These are phyloP conservation scores for Actinia equina DNA, from an alignment of 64 coral and sea anemone genomes.

Conservation along the genomic window DNA sequence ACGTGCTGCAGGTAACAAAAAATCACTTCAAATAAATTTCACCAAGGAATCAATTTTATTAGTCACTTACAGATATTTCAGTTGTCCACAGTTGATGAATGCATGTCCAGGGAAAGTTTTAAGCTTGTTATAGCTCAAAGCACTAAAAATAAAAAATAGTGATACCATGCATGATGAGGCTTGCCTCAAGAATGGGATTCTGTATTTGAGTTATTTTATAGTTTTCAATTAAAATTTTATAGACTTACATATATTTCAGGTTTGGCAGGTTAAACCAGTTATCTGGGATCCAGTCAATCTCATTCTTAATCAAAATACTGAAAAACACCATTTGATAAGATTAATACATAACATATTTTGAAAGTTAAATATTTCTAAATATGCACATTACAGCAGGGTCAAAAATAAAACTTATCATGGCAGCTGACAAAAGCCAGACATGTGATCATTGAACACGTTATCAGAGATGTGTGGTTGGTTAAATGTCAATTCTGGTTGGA, in stretches of 20 bases:
- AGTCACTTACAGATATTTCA: constrained; percentile 56
- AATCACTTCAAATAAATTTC: too few relatives aligned
- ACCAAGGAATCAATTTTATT: background rate
- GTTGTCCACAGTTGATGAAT: constrained; percentile 42
- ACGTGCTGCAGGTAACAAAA: too few relatives aligned
- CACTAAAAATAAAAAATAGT: constrained; percentile 5
- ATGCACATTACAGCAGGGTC: too few relatives aligned
- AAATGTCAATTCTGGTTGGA: too few relatives aligned
- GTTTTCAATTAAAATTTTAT: background rate
- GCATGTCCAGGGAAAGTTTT: constrained; percentile 42
- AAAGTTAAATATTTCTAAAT: background rate
- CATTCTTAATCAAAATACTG: constrained; percentile 55
- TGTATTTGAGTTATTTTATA: background rate
- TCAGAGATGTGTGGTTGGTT: too few relatives aligned
- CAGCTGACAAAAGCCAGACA: too few relatives aligned
- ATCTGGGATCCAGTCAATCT: constrained; percentile 60
- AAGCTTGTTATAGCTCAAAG: constrained; percentile 52
- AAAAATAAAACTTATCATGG: too few relatives aligned
- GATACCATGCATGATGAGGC: too few relatives aligned
- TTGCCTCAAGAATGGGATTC: background rate
- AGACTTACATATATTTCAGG: constrained; percentile 54
- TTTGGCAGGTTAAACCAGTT: constrained; percentile 63
- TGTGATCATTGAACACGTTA: too few relatives aligned
- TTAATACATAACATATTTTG: background rate
- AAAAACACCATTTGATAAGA: background rate